Conservation (phyloP, 2,888 invertebrate genomes). For the Flexamia atlantica region DNA sequence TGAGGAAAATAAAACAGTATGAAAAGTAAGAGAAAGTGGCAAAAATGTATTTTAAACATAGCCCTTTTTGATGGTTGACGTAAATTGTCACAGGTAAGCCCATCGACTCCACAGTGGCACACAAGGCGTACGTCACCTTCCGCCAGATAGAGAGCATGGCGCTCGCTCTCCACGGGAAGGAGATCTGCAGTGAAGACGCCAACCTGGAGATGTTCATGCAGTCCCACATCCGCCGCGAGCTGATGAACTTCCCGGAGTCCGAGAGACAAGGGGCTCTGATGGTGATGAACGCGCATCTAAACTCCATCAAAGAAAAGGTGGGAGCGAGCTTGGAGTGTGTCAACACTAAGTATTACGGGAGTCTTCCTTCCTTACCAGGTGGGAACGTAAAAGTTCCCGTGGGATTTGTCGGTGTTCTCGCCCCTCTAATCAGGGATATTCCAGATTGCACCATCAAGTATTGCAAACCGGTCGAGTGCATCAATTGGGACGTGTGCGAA, state of each 20-base stretch:
- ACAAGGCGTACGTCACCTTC: slow-evolving; percentile 82
- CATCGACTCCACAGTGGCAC: slow-evolving; percentile 80
- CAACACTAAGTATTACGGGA: slow-evolving; percentile 83
- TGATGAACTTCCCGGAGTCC: slow-evolving; percentile 84
- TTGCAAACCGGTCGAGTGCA: slow-evolving; percentile 83
- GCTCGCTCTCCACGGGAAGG: slow-evolving; percentile 79
- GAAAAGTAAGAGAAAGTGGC: too few species aligned
- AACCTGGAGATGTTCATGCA: slow-evolving; percentile 82
- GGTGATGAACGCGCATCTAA: slow-evolving; percentile 83
- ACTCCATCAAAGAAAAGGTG: slow-evolving; percentile 80
- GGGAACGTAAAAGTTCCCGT: slow-evolving; percentile 81
- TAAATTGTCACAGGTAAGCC: too few species aligned
- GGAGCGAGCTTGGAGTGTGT: slow-evolving; percentile 83
- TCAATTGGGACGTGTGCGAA: slow-evolving; percentile 79
- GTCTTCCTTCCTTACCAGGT: slow-evolving; percentile 82
- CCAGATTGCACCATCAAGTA: slow-evolving; percentile 79
- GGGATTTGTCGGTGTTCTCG: slow-evolving; percentile 83
- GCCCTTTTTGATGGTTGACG: too few species aligned
- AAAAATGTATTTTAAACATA: too few species aligned
- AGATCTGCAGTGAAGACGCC: slow-evolving; percentile 79
- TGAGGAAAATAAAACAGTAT: too few species aligned
- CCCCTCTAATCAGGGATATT: slow-evolving; percentile 81
- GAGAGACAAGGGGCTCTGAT: slow-evolving; percentile 83
- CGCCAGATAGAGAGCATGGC: slow-evolving; percentile 84
- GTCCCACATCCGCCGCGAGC: slow-evolving; percentile 81